Conservation (phyloP, 2,797 vertebrate genomes). For the Karalla daura region DNA sequence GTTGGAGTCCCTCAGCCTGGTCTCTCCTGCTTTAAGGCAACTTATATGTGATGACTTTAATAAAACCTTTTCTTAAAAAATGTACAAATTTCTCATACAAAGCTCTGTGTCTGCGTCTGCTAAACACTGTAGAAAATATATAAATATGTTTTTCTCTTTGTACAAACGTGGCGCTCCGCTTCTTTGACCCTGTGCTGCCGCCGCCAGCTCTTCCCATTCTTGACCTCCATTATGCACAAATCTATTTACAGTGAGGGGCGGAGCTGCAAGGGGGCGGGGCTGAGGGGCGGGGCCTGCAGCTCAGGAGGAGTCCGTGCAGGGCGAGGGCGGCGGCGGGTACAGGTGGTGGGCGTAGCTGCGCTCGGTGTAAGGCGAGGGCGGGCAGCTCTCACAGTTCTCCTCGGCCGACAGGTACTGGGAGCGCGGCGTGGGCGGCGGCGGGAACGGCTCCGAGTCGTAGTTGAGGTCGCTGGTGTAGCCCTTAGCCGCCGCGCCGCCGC, state of each 20-base stretch:
- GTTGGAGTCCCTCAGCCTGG: conserved; percentile 79
- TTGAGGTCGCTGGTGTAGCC: conserved; percentile 96
- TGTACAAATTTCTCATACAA: conserved; percentile 96
- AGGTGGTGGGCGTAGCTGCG: conserved; percentile 97
- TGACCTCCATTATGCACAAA: conserved; percentile 82
- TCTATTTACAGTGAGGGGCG: conserved; percentile 88
- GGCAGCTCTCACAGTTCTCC: conserved; percentile 98
- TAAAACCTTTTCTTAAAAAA: conserved; percentile 89
- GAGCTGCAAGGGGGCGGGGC: conserved; percentile 41
- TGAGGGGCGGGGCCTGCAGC: conserved; percentile 50
- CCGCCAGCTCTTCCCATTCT: conserved; percentile 78
- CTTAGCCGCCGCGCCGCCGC: conserved; percentile 80
- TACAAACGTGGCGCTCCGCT: conserved; percentile 86
- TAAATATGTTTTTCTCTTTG: conserved; percentile 95
- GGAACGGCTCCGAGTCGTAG: conserved; percentile 97
- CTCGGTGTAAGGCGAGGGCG: conserved; percentile 95
- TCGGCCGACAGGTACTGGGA: conserved; percentile 98
- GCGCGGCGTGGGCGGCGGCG: conserved; percentile 94
- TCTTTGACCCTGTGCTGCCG: conserved; percentile 48
- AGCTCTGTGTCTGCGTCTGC: conserved; percentile 93
- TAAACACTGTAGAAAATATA: conserved; percentile 99
- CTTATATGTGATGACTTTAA: conserved; percentile 95
- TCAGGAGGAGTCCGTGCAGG: conserved; percentile 98
- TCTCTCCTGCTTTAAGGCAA: conserved; percentile 93
- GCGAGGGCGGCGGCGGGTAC: conserved; percentile 95